Evolutionary conservation across 2,888 invertebrate genomes (phyloP).

Genomic region (Drosophila mettleri): DNA sequence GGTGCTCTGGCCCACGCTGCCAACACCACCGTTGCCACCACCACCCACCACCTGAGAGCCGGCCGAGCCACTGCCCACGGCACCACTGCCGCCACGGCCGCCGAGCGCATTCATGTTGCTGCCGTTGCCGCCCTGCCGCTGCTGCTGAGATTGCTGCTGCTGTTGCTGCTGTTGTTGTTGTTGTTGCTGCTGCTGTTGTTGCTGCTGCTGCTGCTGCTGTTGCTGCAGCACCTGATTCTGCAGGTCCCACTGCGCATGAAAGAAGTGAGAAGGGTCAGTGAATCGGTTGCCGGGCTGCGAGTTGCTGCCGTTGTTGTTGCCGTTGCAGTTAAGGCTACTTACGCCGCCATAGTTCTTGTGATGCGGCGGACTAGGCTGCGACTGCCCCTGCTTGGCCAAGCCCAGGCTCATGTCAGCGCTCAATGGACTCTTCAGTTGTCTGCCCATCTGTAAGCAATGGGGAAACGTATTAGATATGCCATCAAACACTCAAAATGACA

Average conservation of each 20-base stretch:
- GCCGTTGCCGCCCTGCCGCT: conserved; percentile 71
- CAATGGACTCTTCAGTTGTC: conserved; percentile 84
- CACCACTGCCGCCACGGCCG: conserved; percentile 62
- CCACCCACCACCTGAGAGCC: conserved; percentile 61
- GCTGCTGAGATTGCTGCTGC: conserved; percentile 27
- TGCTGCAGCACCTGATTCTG: conserved; percentile 84
- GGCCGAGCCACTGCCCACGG: conserved; percentile 59
- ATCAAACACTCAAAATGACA: too few species aligned
- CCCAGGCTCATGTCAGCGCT: conserved; percentile 84
- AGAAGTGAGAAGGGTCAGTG: conserved; percentile 22
- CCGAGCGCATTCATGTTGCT: conserved; percentile 65
- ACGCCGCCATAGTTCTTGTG: conserved; percentile 85
- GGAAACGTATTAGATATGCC: neutral
- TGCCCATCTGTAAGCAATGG: conserved; percentile 80
- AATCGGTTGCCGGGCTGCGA: conserved; percentile 9
- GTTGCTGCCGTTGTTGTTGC: conserved; percentile 10
- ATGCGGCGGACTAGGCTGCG: conserved; percentile 85
- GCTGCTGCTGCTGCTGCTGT: conserved; percentile 84
- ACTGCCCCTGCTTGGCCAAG: conserved; percentile 85
- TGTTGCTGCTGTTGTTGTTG: conserved; percentile 39
- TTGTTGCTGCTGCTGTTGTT: conserved; percentile 56
- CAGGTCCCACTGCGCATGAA: conserved; percentile 82
- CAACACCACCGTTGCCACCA: conserved; percentile 69
- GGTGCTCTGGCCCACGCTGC: conserved; percentile 73
- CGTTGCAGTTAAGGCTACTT: conserved; percentile 62